Evolutionary conservation across 1,140 invertebrate genomes (phyloP).

Genomic region (Himalopsyche phryganea): DNA sequence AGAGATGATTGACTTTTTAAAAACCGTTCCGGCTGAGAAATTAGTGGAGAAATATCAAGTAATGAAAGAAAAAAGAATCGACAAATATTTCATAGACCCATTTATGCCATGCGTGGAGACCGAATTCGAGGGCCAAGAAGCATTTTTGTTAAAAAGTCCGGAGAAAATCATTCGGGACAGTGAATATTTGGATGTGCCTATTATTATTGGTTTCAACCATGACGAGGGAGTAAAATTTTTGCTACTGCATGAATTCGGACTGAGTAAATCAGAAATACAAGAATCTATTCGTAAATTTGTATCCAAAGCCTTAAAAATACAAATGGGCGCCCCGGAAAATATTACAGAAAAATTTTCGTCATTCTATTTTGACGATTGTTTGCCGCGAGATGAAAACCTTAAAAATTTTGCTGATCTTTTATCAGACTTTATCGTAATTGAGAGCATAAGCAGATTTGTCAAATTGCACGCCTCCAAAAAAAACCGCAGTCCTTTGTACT

Average conservation of each 20-base stretch:
- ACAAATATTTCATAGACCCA: neutral
- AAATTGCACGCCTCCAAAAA: neutral
- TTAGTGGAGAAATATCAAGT: neutral
- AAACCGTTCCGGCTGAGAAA: neutral
- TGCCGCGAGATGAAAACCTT: neutral
- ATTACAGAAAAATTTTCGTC: conserved; percentile 2
- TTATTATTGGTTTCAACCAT: conserved; percentile 1
- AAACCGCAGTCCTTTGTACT: neutral
- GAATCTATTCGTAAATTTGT: neutral
- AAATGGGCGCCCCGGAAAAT: neutral
- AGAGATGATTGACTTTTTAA: conserved; percentile 1
- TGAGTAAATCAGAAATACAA: neutral
- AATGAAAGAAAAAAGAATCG: conserved; percentile 1
- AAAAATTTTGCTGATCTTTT: neutral
- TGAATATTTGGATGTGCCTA: conserved; percentile 1
- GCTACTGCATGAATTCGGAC: neutral
- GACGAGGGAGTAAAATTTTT: conserved; percentile 6
- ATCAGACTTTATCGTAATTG: neutral
- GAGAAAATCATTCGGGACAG: neutral
- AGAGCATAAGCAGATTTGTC: conserved; percentile 4
- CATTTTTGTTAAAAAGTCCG: conserved; percentile 1
- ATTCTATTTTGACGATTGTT: conserved; percentile 3
- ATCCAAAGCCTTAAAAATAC: neutral
- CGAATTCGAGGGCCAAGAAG: conserved; percentile 8
- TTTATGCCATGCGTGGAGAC: conserved; percentile 2